Percentiles rank a stretch among this genome's conserved stretches.
phyloP scores from a whole-genome alignment of 2,113 vertebrate genomes.

The Odocoileus virginianus region DNA sequence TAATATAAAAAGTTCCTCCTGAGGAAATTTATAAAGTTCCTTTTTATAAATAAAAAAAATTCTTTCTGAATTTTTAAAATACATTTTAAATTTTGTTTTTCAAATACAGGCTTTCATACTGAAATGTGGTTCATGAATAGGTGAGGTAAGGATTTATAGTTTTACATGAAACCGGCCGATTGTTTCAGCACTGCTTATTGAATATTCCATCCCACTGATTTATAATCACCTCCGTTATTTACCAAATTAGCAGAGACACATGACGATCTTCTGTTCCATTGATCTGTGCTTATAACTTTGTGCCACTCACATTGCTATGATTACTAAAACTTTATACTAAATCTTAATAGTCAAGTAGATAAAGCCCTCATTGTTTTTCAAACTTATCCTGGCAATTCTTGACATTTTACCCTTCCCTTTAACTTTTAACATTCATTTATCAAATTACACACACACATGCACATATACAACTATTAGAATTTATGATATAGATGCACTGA shows the following conservation, averaged over 20 bases:
- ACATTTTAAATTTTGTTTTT: background rate
- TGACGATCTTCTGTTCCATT: background rate
- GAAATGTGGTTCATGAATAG: background rate
- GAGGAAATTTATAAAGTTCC: background rate
- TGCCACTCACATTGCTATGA: background rate
- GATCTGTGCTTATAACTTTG: background rate
- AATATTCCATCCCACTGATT: background rate
- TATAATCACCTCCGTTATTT: background rate
- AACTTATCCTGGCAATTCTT: background rate
- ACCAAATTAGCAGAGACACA: background rate
- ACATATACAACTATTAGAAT: background rate
- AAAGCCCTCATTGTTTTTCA: background rate
- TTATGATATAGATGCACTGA: background rate
- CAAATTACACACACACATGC: background rate
- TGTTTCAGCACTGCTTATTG: background rate
- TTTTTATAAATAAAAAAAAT: background rate
- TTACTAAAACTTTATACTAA: background rate
- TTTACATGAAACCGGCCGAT: background rate
- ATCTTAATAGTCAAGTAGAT: background rate
- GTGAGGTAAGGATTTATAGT: background rate
- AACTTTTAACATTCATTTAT: background rate
- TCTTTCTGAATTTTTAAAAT: background rate
- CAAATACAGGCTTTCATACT: background rate
- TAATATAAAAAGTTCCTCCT: background rate
- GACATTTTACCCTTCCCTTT: background rate